Base-by-base conservation (phyloP, 2,888 invertebrate genomes). In the Rhingia rostrata region DNA sequence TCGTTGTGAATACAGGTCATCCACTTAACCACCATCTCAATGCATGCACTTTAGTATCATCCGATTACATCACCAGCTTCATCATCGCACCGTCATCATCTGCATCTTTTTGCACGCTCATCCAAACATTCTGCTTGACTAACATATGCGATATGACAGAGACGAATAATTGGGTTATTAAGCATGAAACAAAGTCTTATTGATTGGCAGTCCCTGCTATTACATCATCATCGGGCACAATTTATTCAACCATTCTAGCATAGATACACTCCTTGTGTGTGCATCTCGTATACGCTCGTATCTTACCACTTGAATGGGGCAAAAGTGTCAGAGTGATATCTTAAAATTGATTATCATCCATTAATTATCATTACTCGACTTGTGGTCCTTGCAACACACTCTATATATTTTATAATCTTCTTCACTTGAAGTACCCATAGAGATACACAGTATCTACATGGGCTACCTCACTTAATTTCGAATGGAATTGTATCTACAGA, bases 161-260 rank as follows among this genome's bases (percentile, higher is more conserved):
- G 32, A 60, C 80, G 74, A 84, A 80, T 84, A 84, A 84, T 84
- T 80, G 79, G 84, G 84, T 84, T 84, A 84, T 80, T 75, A 75
- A 80, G 70, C 61, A 4, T 51, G 64, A 79, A 80, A 70, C 80
- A 72, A 83, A 79, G 80, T 84, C 74, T 70, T 84, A 84, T 84
- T 84, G 74, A 84, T 84, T 74, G 80, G 74, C 79, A 70, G 69
- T 69, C 64, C 56, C 41, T 54, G 51, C 74, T 75, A 80, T 84
- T 84, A 75, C 80, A 84, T 84, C 84, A 84, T 74, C 79, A 41
- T 66, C 54, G 37, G 22, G 22, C 22, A 22, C 22, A 22, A 22
- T 22, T 22, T 22, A 22, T 22, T 22, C 22, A 22, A 22, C 22
- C 58, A 58, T 53, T 45, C 51, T 35, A 54, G 33, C 49, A 69